Evolutionary conservation across 2,797 vertebrate species (phyloP).

Genomic region (Morelia viridis): DNA sequence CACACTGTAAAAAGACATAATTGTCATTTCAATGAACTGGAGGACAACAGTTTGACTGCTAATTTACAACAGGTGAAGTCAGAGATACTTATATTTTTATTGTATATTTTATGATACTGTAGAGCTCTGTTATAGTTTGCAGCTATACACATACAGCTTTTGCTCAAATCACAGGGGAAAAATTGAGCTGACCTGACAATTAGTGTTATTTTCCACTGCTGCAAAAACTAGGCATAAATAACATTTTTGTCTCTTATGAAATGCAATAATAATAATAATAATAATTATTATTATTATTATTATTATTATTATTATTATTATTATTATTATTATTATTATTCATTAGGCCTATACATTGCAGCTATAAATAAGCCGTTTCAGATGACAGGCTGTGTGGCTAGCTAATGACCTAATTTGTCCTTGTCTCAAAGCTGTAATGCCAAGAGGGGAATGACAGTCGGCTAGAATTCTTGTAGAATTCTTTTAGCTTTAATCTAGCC

Average conservation of each 20-base stretch:
- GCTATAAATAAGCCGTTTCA: conserved; percentile 28
- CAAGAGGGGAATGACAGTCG: conserved; percentile 30
- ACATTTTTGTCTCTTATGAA: conserved; percentile 25
- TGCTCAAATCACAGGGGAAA: neutral
- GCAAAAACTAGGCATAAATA: neutral
- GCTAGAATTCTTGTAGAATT: conserved; percentile 25
- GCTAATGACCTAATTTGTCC: conserved; percentile 42
- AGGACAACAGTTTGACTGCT: neutral
- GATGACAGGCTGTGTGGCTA: conserved; percentile 29
- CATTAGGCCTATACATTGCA: conserved; percentile 30
- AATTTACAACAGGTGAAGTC: conserved; percentile 5
- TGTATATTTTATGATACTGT: conserved; percentile 5
- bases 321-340: neutral
- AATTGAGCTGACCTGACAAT: neutral
- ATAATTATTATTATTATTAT: too few species aligned
- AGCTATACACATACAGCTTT: neutral
- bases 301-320: too few species aligned
- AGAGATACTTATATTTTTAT: neutral
- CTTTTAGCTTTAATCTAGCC: conserved; percentile 45
- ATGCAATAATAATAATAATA: conserved; percentile 17
- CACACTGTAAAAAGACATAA: conserved; percentile 11
- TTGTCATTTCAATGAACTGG: neutral
- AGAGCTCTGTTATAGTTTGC: neutral
- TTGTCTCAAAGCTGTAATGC: conserved; percentile 46
- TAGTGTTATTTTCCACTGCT: neutral